Conservation (phyloP, 2,113 vertebrate species). For the Indri indri region DNA sequence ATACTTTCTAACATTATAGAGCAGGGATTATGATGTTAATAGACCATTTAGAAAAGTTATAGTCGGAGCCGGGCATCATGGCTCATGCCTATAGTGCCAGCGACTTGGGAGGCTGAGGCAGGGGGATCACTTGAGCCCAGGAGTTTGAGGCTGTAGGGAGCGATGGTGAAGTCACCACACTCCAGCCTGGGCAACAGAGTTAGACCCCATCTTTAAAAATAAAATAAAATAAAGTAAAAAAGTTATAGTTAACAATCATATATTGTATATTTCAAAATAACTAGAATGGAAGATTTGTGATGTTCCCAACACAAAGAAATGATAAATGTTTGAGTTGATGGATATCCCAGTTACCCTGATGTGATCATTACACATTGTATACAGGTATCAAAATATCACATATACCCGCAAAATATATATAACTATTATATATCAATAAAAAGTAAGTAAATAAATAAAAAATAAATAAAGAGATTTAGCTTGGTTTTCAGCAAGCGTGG, state of each 20-base stretch:
- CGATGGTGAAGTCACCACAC: too few relatives aligned
- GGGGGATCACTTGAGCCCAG: too few relatives aligned
- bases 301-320: not conserved
- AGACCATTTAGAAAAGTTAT: not conserved
- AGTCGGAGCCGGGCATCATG: too few relatives aligned
- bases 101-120: too few relatives aligned
- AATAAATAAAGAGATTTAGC: not conserved
- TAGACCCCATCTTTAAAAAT: too few relatives aligned
- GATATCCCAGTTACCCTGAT: not conserved
- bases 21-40: not conserved
- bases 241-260: not conserved
- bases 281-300: not conserved
- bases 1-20: not conserved
- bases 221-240: too few relatives aligned
- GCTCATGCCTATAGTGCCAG: too few relatives aligned
- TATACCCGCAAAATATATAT: not conserved
- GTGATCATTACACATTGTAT: not conserved
- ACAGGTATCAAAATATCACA: not conserved
- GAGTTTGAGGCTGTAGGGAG: too few relatives aligned
- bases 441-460: not conserved
- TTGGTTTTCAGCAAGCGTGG: constrained; percentile 25
- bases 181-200: too few relatives aligned
- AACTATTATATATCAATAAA: not conserved
- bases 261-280: not conserved
- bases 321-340: not conserved